These are phyloP conservation scores for Hystrix cristata DNA, from an alignment of 2,113 vertebrate genomes.

Conservation along the genomic window DNA sequence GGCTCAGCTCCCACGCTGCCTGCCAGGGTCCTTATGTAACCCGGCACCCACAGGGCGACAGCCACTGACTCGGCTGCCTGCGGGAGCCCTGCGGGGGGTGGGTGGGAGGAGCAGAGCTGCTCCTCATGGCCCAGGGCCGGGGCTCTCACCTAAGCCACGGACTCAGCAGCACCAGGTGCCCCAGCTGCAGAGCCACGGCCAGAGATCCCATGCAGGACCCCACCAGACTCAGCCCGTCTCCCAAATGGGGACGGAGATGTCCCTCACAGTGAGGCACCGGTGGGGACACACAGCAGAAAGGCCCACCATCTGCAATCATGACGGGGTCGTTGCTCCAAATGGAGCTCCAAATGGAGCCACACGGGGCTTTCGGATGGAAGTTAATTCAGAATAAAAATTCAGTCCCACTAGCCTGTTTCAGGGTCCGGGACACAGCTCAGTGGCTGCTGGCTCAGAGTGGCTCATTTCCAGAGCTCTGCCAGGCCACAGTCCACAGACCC, in stretches of 20 bases:
- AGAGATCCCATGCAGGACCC: too few relatives aligned
- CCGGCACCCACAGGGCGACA: not conserved
- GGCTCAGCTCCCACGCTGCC: not conserved
- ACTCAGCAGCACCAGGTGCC: fast-evolving
- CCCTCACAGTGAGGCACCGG: not conserved
- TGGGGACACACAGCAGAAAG: not conserved
- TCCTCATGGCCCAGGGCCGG: too few relatives aligned
- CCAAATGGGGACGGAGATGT: not conserved
- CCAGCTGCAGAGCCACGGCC: not conserved
- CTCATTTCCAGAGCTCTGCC: not conserved
- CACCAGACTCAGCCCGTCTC: fast-evolving
- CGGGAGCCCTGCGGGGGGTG: not conserved
- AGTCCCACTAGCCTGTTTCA: fast-evolving
- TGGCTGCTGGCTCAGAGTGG: fast-evolving
- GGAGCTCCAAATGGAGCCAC: not conserved
- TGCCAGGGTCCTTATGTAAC: constrained; percentile 44
- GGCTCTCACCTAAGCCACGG: not conserved
- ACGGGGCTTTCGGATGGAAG: fast-evolving
- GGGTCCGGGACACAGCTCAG: not conserved
- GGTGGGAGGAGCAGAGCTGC: not conserved
- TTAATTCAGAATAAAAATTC: not conserved
- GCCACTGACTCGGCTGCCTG: not conserved
- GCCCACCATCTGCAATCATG: fast-evolving
- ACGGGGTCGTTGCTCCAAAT: too few relatives aligned
- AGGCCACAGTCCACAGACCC: not conserved